Base-by-base conservation (phyloP, 2,888 invertebrate species). In the Drosophila anomalata region DNA sequence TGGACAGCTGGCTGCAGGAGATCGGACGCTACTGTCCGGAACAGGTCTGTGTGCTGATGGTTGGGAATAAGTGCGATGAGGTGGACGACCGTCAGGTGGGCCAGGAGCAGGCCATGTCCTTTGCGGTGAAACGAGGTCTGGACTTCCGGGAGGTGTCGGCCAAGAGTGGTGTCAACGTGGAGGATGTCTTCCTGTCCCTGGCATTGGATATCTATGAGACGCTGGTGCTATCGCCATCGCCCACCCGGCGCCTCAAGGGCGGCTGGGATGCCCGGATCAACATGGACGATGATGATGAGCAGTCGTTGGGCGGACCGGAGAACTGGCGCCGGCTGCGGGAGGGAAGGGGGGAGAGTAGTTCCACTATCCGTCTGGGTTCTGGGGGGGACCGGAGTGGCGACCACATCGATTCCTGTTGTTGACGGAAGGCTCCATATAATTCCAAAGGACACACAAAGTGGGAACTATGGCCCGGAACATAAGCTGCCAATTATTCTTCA, bases 121-220 rank as follows among this genome's bases (percentile, higher is more conserved):
- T 98, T 94, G 98, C 99, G 63, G 97, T 98, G 93, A 98, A 98
- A 93, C 94, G 98, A 87, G 98, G 97, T 93, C 98, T 99, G 58
- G 98, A 98, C 97, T 99, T 99, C 93, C 98, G 98, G 88, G 99
- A 99, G 94, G 98, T 98, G 78, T 98, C 98, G 93, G 99, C 99
- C 87, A 98, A 98, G 93, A 98, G 98, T 75, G 99, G 98, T 58
- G 98, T 97, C 92, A 99, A 99, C 93, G 99, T 99, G 75, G 98
- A 98, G 94, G 98, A 98, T 95, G 93, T 98, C 89, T 99, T 99
- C 3, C 46, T 4, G 12, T 54, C 39, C 1, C 26, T 79, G 39
- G 65, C 78, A 0, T 62, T 59, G 3, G 11, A 11, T 2, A 41
- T 79, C 3, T 63, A 42, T 22, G 56, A 20, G 2, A 36, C n/a